Conservation (phyloP, 2,888 invertebrate species). For the Aethes cnicana region DNA sequence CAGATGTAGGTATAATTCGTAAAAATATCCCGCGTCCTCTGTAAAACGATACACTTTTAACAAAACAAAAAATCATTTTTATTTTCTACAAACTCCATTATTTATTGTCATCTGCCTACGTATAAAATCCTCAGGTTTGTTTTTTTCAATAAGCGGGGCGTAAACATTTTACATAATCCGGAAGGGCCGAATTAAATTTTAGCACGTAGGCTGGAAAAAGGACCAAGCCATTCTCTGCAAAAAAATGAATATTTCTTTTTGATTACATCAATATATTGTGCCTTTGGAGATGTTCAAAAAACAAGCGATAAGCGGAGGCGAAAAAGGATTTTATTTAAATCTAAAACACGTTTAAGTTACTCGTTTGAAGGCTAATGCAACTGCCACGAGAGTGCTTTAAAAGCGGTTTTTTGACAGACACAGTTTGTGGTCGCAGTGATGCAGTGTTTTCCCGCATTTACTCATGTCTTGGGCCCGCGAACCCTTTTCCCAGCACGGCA, state of each 20-base stretch:
- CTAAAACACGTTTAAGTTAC: background rate
- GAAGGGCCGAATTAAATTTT: constrained; percentile 78
- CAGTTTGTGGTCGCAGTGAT: no score
- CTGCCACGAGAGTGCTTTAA: background rate
- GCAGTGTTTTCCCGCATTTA: constrained; percentile 2
- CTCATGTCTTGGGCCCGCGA: constrained; percentile 43
- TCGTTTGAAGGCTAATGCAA: background rate
- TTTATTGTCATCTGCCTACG: constrained; percentile 23
- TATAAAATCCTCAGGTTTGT: constrained; percentile 26
- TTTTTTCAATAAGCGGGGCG: constrained; percentile 40
- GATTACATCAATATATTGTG: constrained; percentile 81
- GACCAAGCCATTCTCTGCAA: constrained; percentile 65
- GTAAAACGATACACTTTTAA: no score
- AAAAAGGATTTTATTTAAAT: background rate
- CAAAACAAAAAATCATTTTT: constrained; percentile 13
- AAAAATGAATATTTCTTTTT: constrained; percentile 80
- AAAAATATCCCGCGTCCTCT: no score
- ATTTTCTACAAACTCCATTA: constrained; percentile 19
- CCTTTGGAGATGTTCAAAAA: constrained; percentile 50
- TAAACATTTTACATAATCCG: constrained; percentile 72
- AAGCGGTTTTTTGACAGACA: background rate
- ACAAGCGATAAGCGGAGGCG: constrained; percentile 23
- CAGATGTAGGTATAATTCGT: no score
- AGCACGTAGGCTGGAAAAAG: constrained; percentile 72
- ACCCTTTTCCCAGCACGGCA: constrained; percentile 74